phyloP scores from a whole-genome alignment of 2,113 vertebrate genomes.

The Oceanodroma tethys region DNA sequence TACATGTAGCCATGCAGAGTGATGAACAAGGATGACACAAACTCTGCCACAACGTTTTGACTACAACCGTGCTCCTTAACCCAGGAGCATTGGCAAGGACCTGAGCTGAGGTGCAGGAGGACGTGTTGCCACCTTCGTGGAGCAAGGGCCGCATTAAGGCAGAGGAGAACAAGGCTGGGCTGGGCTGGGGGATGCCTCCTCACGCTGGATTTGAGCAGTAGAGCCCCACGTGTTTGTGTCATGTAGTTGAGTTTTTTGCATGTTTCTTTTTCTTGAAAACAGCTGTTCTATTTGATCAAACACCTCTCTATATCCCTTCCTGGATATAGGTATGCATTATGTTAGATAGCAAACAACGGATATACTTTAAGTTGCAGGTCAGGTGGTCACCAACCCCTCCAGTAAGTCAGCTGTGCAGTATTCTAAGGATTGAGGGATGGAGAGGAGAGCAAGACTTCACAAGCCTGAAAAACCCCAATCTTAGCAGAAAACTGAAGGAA shows the following conservation, averaged over 20 bases:
- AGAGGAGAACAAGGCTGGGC: neutral
- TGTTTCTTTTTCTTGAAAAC: neutral
- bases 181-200: neutral
- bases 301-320: neutral
- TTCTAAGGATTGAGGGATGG: neutral
- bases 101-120: neutral
- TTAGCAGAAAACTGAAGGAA: neutral
- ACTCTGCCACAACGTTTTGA: neutral
- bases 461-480: neutral
- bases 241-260: rapidly evolving
- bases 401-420: neutral
- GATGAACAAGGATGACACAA: neutral
- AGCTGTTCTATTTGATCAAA: neutral
- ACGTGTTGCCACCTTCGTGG: rapidly evolving
- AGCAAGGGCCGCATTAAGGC: neutral
- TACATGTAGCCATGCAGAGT: rapidly evolving
- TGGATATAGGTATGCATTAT: neutral
- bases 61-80: rapidly evolving
- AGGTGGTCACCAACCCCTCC: neutral
- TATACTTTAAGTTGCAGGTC: neutral
- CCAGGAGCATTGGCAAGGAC: neutral
- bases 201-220: rapidly evolving
- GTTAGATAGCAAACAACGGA: neutral
- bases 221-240: neutral
- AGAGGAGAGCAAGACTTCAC: neutral